A percentile compares a stretch with the other conserved stretches of the same genome.
phyloP scores from a whole-genome alignment of 2,888 invertebrate genomes.

The Standfussiana lucernea region DNA sequence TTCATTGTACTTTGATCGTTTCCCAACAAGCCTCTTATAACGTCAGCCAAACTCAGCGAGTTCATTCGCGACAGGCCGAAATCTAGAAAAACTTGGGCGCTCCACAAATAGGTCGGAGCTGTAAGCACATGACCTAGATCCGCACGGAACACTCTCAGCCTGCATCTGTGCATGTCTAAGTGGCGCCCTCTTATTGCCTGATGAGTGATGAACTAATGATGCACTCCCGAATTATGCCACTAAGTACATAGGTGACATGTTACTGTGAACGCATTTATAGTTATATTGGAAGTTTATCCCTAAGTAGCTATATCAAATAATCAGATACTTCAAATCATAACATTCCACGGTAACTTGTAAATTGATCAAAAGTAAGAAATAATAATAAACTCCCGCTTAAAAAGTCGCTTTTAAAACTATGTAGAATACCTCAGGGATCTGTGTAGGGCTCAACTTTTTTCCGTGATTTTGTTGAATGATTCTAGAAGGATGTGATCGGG shows the following conservation, averaged over 20 bases:
- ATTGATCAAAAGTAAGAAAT: not conserved
- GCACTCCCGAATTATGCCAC: not conserved
- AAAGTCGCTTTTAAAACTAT: not conserved
- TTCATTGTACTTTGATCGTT: slow-evolving; percentile 4
- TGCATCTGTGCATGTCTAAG: slow-evolving; percentile 27
- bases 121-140: slow-evolving; percentile 36
- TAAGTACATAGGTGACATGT: not conserved
- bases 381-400: not conserved
- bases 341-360: not conserved
- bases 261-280: not conserved
- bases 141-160: not conserved
- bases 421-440: not conserved
- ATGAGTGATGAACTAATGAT: not conserved
- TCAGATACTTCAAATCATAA: not conserved
- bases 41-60: not conserved
- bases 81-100: slow-evolving; percentile 17
- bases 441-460: not conserved
- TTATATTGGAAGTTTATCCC: not conserved
- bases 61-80: slow-evolving; percentile 5
- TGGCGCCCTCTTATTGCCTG: slow-evolving; percentile 16
- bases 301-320: not conserved
- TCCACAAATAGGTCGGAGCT: slow-evolving; percentile 39
- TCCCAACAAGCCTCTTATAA: not conserved
- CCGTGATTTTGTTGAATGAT: not conserved
- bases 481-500: not conserved